These are phyloP conservation scores for Phaonia tiefii DNA, from an alignment of 2,888 invertebrate species.

Conservation along the genomic window DNA sequence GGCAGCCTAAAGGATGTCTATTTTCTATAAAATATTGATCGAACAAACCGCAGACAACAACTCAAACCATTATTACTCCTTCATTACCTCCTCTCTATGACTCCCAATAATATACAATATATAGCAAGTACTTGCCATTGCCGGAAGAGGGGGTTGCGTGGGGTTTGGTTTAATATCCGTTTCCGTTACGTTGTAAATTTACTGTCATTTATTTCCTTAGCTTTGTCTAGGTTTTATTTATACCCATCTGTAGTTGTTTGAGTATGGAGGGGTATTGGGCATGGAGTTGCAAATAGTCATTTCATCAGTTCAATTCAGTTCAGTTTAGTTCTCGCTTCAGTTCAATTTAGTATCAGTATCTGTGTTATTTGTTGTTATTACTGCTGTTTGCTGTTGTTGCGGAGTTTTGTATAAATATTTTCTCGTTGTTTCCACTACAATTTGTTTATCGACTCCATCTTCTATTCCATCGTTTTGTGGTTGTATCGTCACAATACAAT, in stretches of 20 bases:
- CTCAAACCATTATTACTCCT: slow-evolving; percentile 47
- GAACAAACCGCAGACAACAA: slow-evolving; percentile 60
- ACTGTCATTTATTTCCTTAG: slow-evolving; percentile 75
- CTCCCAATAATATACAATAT: slow-evolving; percentile 40
- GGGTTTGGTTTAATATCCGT: slow-evolving; percentile 75
- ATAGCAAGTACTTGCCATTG: not conserved
- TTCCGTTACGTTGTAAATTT: slow-evolving; percentile 78
- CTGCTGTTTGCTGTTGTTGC: slow-evolving; percentile 6
- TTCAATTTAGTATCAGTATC: slow-evolving; percentile 35
- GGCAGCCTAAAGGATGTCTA: slow-evolving; percentile 48
- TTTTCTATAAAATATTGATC: slow-evolving; percentile 59
- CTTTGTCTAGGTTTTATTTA: slow-evolving; percentile 16
- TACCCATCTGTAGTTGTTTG: slow-evolving; percentile 21
- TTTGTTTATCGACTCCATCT: slow-evolving; percentile 60
- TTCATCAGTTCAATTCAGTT: slow-evolving; percentile 48
- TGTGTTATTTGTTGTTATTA: slow-evolving; percentile 22
- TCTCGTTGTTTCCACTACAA: slow-evolving; percentile 63
- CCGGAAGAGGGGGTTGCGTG: not conserved
- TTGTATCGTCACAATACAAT: not conserved
- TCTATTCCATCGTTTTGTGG: slow-evolving; percentile 15
- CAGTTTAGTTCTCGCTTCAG: slow-evolving; percentile 27
- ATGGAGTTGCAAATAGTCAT: slow-evolving; percentile 37
- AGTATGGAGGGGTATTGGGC: slow-evolving; percentile 5
- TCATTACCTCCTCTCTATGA: no score
- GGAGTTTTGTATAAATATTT: slow-evolving; percentile 60